A percentile compares a stretch with the other conserved stretches of the same genome.
phyloP scores from a whole-genome alignment of 2,113 vertebrate genomes.

The Aegotheles bennettii region DNA sequence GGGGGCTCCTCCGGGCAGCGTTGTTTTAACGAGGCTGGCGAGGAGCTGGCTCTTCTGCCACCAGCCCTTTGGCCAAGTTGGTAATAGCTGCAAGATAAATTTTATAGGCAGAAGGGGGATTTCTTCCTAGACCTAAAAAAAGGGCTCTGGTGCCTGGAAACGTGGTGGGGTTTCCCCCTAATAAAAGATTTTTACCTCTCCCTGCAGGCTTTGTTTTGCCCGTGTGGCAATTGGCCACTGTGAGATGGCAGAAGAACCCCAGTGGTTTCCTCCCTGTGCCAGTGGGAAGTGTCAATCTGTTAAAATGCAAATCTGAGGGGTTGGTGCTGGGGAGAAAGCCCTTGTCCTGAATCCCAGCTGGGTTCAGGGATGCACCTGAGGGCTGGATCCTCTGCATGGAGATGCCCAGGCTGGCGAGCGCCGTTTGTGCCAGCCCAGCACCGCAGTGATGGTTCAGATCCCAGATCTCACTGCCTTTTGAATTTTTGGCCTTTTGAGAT shows the following conservation, averaged over 20 bases:
- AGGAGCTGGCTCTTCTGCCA: background rate
- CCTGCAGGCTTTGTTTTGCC: background rate
- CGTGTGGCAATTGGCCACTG: fast-evolving
- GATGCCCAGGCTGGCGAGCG: too few species aligned
- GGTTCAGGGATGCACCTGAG: fast-evolving
- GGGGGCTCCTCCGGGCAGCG: background rate
- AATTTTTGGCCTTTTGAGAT: background rate
- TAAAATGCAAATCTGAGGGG: background rate
- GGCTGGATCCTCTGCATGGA: background rate
- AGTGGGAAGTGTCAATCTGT: fast-evolving
- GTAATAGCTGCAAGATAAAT: background rate
- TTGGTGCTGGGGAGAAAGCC: background rate
- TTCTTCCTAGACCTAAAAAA: background rate
- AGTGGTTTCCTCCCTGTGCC: too few species aligned
- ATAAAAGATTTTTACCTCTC: background rate
- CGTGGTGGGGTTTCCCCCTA: fast-evolving
- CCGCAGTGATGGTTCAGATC: background rate
- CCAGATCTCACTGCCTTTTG: background rate
- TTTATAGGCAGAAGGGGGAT: background rate
- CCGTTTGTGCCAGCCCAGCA: fast-evolving
- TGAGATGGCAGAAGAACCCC: background rate
- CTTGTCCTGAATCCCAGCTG: fast-evolving
- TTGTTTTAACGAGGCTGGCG: too few species aligned
- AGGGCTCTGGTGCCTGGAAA: background rate
- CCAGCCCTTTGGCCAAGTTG: fast-evolving